Percentiles rank a stretch among this genome's conserved stretches.
Conservation (phyloP, 2,888 invertebrate species). For the Diogma glabrata region DNA sequence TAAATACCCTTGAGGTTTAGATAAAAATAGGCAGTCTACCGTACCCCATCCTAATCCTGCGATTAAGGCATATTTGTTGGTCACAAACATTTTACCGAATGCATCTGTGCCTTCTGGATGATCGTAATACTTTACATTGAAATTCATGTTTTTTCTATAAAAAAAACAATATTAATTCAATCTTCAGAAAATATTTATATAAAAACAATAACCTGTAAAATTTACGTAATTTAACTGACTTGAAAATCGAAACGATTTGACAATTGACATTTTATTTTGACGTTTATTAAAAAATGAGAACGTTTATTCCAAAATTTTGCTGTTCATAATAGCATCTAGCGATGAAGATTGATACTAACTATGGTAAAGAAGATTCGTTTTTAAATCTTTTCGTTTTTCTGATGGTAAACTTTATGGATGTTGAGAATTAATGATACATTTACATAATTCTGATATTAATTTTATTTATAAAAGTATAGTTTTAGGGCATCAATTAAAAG, state of each 20-base stretch:
- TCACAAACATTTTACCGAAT: conserved; percentile 47
- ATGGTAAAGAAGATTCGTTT: too few species aligned
- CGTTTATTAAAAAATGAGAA: conserved; percentile 1
- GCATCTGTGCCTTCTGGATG: conserved; percentile 61
- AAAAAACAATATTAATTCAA: neutral
- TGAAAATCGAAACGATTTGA: neutral
- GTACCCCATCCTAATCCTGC: conserved; percentile 41
- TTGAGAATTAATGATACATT: too few species aligned
- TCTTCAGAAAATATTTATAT: neutral
- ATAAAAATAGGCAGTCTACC: conserved; percentile 47
- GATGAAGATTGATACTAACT: too few species aligned
- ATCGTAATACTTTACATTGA: conserved; percentile 44
- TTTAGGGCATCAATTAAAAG: too few species aligned
- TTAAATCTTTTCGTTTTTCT: too few species aligned
- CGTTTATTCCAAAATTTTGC: too few species aligned
- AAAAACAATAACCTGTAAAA: conserved; percentile 5
- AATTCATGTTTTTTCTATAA: conserved; percentile 5
- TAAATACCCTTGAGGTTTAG: conserved; percentile 44
- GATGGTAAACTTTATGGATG: too few species aligned
- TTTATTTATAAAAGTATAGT: too few species aligned
- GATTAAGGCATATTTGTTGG: conserved; percentile 44
- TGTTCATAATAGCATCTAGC: too few species aligned
- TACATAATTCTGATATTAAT: too few species aligned
- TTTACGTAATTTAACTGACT: conserved; percentile 3
- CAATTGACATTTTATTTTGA: neutral